These are phyloP conservation scores for Cyprinella venusta DNA, from an alignment of 2,797 vertebrate species.

Conservation along the genomic window DNA sequence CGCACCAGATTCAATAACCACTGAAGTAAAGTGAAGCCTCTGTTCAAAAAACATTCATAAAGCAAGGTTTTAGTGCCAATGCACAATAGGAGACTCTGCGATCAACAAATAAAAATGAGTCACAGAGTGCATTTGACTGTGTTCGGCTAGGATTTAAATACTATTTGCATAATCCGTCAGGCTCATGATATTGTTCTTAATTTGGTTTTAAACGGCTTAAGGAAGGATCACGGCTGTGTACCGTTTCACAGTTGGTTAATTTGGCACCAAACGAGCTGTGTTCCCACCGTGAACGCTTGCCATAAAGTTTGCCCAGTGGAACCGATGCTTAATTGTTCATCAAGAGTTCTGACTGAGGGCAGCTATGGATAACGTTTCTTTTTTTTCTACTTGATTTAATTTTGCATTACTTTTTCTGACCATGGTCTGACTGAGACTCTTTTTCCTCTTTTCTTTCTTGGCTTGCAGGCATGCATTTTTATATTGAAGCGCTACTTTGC, in stretches of 20 bases:
- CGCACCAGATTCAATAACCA: neutral
- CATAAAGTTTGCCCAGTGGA: constrained; percentile 34
- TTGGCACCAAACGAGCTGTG: constrained; percentile 27
- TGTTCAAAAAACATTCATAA: neutral
- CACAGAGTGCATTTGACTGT: constrained; percentile 24
- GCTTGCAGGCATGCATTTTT: neutral
- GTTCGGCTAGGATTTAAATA: constrained; percentile 36
- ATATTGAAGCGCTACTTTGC: neutral
- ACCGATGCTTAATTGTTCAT: constrained; percentile 35
- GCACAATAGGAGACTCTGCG: neutral
- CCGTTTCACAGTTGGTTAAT: constrained; percentile 40
- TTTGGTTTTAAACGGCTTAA: constrained; percentile 46
- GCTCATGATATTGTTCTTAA: constrained; percentile 48
- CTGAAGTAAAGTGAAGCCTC: neutral
- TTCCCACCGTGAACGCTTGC: neutral
- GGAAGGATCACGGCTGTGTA: constrained; percentile 28
- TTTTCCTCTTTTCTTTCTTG: neutral
- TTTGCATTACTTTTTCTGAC: neutral
- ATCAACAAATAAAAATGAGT: constrained; percentile 32
- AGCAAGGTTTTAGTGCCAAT: constrained; percentile 2
- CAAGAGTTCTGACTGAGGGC: constrained; percentile 4
- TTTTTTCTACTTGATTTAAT: no score
- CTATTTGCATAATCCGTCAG: constrained; percentile 48
- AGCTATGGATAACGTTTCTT: neutral
- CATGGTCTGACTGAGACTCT: neutral